Conservation (phyloP, 2,113 vertebrate genomes). For the Melanocharis versteri region DNA sequence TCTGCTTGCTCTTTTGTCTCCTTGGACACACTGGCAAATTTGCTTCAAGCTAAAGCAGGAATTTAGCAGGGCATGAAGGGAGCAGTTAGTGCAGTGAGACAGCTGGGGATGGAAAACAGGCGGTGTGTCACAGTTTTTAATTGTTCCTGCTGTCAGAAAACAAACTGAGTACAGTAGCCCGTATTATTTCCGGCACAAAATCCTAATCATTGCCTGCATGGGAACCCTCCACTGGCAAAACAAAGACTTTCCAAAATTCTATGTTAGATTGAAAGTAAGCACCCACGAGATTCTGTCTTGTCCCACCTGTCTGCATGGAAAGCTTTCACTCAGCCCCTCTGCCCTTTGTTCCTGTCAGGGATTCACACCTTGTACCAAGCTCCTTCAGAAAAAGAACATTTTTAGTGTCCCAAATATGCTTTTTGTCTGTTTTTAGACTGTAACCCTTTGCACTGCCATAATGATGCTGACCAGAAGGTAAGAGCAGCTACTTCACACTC, state of each 20-base stretch:
- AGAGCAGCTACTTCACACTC: neutral
- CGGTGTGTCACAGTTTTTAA: neutral
- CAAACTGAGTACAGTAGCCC: neutral
- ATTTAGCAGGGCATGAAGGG: neutral
- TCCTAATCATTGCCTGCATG: neutral
- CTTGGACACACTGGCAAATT: neutral
- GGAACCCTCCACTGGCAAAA: neutral
- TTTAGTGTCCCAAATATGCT: neutral
- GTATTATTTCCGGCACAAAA: neutral
- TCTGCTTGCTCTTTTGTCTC: constrained; percentile 2
- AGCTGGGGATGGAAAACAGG: constrained; percentile 1
- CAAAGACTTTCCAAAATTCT: neutral
- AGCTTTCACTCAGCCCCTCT: neutral
- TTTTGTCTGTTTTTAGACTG: neutral
- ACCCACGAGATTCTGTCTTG: neutral
- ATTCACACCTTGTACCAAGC: neutral
- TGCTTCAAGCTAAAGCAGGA: neutral
- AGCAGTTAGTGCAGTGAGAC: neutral
- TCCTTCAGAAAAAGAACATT: neutral
- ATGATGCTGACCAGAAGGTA: neutral
- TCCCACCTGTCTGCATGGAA: neutral
- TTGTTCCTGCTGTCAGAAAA: constrained; percentile 27
- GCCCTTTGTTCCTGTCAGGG: neutral
- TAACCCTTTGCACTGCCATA: neutral
- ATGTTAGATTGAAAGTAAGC: neutral